Base-by-base conservation (phyloP, 2,888 invertebrate genomes). In the Eilema depressum region DNA sequence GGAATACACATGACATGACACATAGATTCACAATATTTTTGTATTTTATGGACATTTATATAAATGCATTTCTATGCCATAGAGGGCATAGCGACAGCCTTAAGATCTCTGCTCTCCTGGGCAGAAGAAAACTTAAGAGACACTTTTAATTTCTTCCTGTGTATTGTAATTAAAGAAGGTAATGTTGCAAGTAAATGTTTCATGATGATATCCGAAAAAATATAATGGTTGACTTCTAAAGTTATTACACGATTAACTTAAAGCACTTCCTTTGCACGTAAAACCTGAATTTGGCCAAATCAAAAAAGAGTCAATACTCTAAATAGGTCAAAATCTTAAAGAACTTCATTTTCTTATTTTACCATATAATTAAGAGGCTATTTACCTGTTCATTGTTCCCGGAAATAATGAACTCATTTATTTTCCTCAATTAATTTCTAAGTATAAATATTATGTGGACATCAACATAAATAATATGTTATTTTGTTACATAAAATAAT, bases 361-460 rank as follows among this genome's bases (percentile, higher is more conserved):
- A 57, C 14, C 10, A n/a, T 61, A 5, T 61, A 61, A 61, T 37
- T 20, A 66, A 37, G 33, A 57, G 30, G 17, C 1, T 33, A 20
- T 66, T 66, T 57, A 47, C 59, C 60, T 69, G 26, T 53, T 65
- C 25, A 53, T 33, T 62, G 28, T 66, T 70, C 26, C 47, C 25
- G 53, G 69, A 53, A 69, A 61, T 23, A 57, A 62, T 37, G 37
- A 56, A 30, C n/a, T n/a, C 20, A 28, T 20, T 2, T 25, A 66
- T 73, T 73, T 73, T 73, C 69, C 72, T 65, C 63, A 64, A 60
- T 66, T 60, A 63, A 60, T 63, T 69, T 33, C 62, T 47, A 53
- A 53, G 53, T 53, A 26, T 66, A 23, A 65, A 66, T 69, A 60
- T 33, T 61, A 57, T n/a, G n/a, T n/a, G n/a, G n/a, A n/a, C n/a